Evolutionary conservation across 2,888 invertebrate species (phyloP).

Genomic region (Oscheius myriophilus): DNA sequence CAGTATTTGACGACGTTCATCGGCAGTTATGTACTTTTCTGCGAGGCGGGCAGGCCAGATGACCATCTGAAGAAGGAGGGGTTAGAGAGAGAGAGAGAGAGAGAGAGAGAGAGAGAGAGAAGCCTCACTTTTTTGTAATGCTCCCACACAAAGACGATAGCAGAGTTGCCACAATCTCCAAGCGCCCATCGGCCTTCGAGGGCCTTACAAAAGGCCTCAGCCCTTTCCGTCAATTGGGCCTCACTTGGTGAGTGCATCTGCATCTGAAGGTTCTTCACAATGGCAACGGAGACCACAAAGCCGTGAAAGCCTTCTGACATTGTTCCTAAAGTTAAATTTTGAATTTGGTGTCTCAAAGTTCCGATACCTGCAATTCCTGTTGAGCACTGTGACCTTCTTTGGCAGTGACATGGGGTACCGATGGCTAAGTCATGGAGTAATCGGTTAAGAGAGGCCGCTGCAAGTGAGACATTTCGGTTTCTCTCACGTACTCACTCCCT

Average conservation of each 20-base stretch:
- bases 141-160: constrained; percentile 69
- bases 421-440: constrained; percentile 62
- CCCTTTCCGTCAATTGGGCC: constrained; percentile 66
- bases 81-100: neutral
- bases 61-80: constrained; percentile 54
- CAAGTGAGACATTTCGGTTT: too few relatives aligned
- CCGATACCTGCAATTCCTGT: constrained; percentile 41
- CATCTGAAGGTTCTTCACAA: constrained; percentile 68
- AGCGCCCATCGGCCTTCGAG: constrained; percentile 70
- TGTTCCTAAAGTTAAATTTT: constrained; percentile 29
- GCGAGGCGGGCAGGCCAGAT: constrained; percentile 69
- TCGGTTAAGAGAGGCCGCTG: constrained; percentile 62
- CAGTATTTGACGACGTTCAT: constrained; percentile 64
- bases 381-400: constrained; percentile 65
- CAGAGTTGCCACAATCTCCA: constrained; percentile 70
- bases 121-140: constrained; percentile 66
- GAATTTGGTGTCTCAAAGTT: neutral
- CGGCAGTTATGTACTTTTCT: constrained; percentile 64
- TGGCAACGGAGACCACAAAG: constrained; percentile 69
- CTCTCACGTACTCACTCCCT: too few relatives aligned
- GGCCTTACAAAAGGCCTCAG: constrained; percentile 65
- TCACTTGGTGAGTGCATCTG: constrained; percentile 69
- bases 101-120: neutral
- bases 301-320: constrained; percentile 64
- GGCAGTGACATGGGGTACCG: constrained; percentile 68